Conservation (phyloP, 30 jellyfish, hydroid and myxozoan genomes). For the Sanderia malayensis region DNA sequence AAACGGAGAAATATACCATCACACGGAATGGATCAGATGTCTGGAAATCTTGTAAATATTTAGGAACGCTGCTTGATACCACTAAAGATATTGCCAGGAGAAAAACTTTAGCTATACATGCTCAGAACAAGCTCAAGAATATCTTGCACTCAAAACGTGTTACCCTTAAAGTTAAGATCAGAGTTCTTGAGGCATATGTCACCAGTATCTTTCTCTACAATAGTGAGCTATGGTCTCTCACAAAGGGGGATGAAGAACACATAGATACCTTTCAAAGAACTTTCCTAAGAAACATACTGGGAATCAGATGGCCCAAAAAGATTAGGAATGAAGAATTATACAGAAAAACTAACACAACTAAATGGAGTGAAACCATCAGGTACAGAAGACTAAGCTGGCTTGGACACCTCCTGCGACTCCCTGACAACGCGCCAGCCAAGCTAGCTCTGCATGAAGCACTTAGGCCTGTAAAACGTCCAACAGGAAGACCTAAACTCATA, state of each 20-base stretch:
- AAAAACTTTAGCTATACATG: constrained; percentile 39
- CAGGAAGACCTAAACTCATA: background rate
- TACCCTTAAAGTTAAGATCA: constrained; percentile 34
- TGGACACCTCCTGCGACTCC: constrained; percentile 20
- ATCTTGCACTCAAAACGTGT: constrained; percentile 42
- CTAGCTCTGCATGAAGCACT: constrained; percentile 8
- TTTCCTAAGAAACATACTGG: background rate
- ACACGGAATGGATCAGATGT: constrained; percentile 44
- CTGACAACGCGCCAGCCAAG: background rate
- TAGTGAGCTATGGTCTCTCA: constrained; percentile 28
- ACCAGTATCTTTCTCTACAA: constrained; percentile 31
- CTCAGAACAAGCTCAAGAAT: constrained; percentile 38
- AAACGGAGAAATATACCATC: constrained; percentile 60
- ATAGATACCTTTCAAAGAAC: constrained; percentile 2
- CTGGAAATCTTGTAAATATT: constrained; percentile 42
- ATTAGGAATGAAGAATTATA: background rate
- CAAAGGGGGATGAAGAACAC: constrained; percentile 1
- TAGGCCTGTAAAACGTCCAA: background rate
- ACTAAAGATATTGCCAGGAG: constrained; percentile 35
- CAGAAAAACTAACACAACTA: background rate
- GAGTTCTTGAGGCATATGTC: constrained; percentile 7
- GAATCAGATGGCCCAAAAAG: background rate
- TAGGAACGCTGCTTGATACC: constrained; percentile 49
- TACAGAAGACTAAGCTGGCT: constrained; percentile 14
- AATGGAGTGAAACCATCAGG: constrained; percentile 9